Conservation (phyloP, 2,888 invertebrate species). For the Andrena hattorfiana region DNA sequence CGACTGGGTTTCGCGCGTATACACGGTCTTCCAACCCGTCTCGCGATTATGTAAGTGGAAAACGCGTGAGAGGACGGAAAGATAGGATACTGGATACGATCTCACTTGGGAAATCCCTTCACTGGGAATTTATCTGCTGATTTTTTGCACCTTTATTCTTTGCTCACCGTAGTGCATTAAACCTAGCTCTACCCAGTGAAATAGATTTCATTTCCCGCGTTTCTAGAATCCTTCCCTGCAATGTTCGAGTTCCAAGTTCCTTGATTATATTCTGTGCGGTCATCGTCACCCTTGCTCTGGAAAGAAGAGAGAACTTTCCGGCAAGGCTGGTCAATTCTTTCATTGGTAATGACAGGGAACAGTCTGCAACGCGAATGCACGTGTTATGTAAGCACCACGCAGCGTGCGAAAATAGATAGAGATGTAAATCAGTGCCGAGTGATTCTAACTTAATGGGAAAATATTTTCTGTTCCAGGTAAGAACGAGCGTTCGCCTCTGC, state of each 20-base stretch:
- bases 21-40: constrained; percentile 11
- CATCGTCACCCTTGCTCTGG: too few species aligned
- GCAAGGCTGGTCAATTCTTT: not conserved
- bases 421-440: constrained; percentile 50
- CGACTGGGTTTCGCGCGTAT: constrained; percentile 40
- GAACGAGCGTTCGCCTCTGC: constrained; percentile 11
- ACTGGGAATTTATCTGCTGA: constrained; percentile 22
- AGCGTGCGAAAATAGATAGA: constrained; percentile 35
- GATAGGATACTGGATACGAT: not conserved
- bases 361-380: not conserved
- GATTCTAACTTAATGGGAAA: constrained; percentile 56
- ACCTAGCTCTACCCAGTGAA: too few species aligned
- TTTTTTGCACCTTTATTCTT: not conserved
- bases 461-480: constrained; percentile 66
- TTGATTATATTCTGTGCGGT: too few species aligned
- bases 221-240: too few species aligned
- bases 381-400: constrained; percentile 36
- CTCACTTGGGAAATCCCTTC: constrained; percentile 30
- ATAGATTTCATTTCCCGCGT: too few species aligned
- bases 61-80: constrained; percentile 21
- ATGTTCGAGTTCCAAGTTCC: too few species aligned
- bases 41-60: constrained; percentile 41
- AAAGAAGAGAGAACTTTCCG: too few species aligned
- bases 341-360: not conserved
- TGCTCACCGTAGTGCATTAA: not conserved